Conservation (phyloP, 2,797 vertebrate genomes). For the Sardinella longiceps region DNA sequence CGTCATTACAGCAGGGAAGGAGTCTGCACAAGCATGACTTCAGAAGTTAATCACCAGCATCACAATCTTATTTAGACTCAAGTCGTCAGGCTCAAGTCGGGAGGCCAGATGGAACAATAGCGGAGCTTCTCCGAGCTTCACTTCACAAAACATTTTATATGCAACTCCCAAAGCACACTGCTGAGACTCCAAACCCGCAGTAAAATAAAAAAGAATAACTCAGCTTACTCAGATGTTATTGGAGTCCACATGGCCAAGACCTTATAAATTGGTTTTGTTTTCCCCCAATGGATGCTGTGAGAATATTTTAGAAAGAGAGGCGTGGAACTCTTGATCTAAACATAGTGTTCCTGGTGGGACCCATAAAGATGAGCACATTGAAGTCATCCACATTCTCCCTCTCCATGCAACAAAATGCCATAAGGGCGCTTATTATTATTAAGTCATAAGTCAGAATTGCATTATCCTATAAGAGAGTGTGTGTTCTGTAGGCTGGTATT, state of each 20-base stretch:
- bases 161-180: neutral
- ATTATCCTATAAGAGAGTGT: neutral
- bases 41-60: neutral
- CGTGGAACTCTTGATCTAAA: conserved; percentile 38
- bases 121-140: neutral
- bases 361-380: too few relatives aligned
- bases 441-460: neutral
- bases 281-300: neutral
- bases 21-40: neutral
- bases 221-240: too few relatives aligned
- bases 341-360: neutral
- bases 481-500: neutral
- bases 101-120: neutral
- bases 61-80: neutral
- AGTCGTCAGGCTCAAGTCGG: neutral
- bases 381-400: conserved; percentile 34
- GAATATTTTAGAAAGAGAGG: neutral
- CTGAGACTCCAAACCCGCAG: neutral
- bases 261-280: neutral
- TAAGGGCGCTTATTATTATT: neutral
- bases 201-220: neutral
- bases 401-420: neutral
- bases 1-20: neutral
- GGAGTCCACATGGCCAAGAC: neutral
- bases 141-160: neutral